Evolutionary conservation across 2,797 vertebrate genomes (phyloP).

Genomic region (Poecilia picta): DNA sequence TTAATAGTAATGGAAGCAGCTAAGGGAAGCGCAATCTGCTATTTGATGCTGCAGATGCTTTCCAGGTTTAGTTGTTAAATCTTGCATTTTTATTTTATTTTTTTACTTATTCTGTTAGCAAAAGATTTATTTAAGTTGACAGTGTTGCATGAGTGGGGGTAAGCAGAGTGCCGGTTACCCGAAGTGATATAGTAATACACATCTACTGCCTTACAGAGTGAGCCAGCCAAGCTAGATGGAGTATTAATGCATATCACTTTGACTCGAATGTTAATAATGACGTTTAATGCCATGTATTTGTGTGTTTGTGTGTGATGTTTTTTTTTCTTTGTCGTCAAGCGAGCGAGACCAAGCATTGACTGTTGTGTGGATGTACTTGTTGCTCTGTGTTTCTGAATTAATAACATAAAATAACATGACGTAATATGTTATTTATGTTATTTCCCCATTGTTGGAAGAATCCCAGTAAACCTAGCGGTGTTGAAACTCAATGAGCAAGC

Average conservation of each 20-base stretch:
- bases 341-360: slow-evolving; percentile 53
- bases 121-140: slow-evolving; percentile 15
- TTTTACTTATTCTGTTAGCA: not conserved
- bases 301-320: slow-evolving; percentile 75
- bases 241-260: slow-evolving; percentile 96
- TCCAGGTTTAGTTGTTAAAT: not conserved
- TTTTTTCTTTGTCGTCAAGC: slow-evolving; percentile 34
- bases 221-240: slow-evolving; percentile 88
- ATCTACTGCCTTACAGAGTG: slow-evolving; percentile 89
- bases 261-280: slow-evolving; percentile 81
- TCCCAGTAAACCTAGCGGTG: slow-evolving; percentile 99
- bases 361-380: slow-evolving; percentile 64
- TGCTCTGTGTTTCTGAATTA: slow-evolving; percentile 83
- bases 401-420: slow-evolving; percentile 99
- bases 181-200: slow-evolving; percentile 98
- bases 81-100: not conserved
- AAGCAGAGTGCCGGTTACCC: slow-evolving; percentile 94
- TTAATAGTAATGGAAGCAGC: not conserved
- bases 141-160: slow-evolving; percentile 67
- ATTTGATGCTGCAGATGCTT: slow-evolving; percentile 12
- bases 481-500: slow-evolving; percentile 99
- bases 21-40: not conserved
- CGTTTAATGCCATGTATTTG: slow-evolving; percentile 58
- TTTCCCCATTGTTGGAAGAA: slow-evolving; percentile 96
- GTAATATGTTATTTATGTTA: slow-evolving; percentile 99